phyloP scores from a whole-genome alignment of 2,888 invertebrate species.

The Drosophila lacicola region DNA sequence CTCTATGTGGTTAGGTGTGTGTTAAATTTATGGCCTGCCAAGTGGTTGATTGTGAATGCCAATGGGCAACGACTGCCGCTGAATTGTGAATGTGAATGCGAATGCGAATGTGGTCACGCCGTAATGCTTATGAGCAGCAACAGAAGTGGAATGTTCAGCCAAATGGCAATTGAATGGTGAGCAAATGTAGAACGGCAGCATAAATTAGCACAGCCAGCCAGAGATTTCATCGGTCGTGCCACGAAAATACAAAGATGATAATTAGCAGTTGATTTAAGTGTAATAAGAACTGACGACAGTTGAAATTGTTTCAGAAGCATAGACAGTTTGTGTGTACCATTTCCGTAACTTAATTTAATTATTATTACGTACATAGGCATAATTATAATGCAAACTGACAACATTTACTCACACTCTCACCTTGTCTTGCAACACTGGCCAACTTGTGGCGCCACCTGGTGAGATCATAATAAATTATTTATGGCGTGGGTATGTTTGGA shows the following conservation, averaged over 20 bases:
- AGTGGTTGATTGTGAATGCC: slow-evolving; percentile 77
- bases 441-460: slow-evolving; percentile 4
- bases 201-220: slow-evolving; percentile 42
- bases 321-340: not conserved
- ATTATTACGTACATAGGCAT: not conserved
- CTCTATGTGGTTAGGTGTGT: slow-evolving; percentile 62
- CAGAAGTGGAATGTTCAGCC: slow-evolving; percentile 5
- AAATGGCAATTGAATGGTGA: slow-evolving; percentile 29
- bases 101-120: slow-evolving; percentile 26
- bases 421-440: not conserved
- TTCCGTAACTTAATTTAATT: not conserved
- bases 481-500: not conserved
- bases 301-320: not conserved
- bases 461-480: not conserved
- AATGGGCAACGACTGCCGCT: slow-evolving; percentile 51
- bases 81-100: slow-evolving; percentile 55
- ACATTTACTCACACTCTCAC: not conserved
- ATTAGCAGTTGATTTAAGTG: slow-evolving; percentile 34
- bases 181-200: slow-evolving; percentile 25
- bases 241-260: slow-evolving; percentile 15
- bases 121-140: slow-evolving; percentile 24
- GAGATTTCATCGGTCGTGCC: slow-evolving; percentile 9
- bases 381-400: not conserved
- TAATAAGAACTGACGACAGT: slow-evolving; percentile 1
- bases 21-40: slow-evolving; percentile 76